Conservation (phyloP, 2,797 vertebrate genomes). For the Rhinogobio ventralis region DNA sequence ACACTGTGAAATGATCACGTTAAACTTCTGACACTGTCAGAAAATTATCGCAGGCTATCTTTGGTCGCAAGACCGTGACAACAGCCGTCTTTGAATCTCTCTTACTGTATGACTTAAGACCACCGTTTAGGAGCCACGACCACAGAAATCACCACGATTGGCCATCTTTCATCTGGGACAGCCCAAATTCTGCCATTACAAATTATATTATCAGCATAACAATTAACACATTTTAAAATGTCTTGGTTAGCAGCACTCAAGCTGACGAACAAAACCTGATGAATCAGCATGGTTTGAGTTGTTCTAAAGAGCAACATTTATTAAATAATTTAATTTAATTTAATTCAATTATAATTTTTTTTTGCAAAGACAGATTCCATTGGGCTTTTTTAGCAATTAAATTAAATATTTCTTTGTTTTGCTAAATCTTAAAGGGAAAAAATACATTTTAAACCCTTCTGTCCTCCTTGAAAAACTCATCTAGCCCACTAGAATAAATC, state of each 20-base stretch:
- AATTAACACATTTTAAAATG: too few species aligned
- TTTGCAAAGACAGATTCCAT: background rate
- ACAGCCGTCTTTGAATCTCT: too few species aligned
- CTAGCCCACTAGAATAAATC: background rate
- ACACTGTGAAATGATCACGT: too few species aligned
- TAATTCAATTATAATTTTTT: background rate
- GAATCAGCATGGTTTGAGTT: background rate
- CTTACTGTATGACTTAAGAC: too few species aligned
- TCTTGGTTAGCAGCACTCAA: too few species aligned
- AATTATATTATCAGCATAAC: background rate
- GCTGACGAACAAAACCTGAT: background rate
- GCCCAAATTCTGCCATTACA: background rate
- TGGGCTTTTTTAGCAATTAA: background rate
- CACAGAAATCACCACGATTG: too few species aligned
- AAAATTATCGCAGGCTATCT: too few species aligned
- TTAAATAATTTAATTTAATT: background rate
- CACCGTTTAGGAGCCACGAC: too few species aligned
- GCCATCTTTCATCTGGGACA: too few species aligned
- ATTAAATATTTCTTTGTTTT: background rate
- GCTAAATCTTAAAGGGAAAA: background rate
- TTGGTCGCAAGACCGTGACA: too few species aligned
- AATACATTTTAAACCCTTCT: background rate
- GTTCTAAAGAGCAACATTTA: background rate
- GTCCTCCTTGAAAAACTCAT: background rate
- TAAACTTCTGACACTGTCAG: too few species aligned